These are phyloP conservation scores for Bubo blakistoni DNA, from an alignment of 2,113 vertebrate species.

Conservation along the genomic window DNA sequence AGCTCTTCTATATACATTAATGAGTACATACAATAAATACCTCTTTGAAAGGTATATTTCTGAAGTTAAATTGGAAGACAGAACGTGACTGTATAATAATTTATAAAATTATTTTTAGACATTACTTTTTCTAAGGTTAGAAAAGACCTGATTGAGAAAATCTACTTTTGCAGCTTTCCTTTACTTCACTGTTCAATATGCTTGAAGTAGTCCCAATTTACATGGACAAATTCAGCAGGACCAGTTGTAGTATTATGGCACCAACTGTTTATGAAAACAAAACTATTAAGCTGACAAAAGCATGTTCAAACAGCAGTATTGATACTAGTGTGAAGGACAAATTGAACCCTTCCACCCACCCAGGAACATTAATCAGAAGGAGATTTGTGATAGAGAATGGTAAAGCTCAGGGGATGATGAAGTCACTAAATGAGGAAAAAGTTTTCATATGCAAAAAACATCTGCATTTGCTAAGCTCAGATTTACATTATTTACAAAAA, in stretches of 20 bases:
- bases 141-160: background rate
- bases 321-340: conserved; percentile 27
- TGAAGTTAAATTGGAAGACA: conserved; percentile 40
- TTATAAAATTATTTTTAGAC: background rate
- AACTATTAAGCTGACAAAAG: conserved; percentile 54
- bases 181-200: background rate
- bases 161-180: background rate
- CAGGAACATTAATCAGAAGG: background rate
- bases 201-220: background rate
- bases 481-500: background rate
- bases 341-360: conserved; percentile 20
- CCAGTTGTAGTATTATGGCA: conserved; percentile 26
- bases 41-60: conserved; percentile 36
- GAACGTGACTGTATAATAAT: background rate
- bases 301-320: conserved; percentile 35
- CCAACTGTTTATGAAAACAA: conserved; percentile 49
- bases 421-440: background rate
- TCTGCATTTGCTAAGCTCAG: background rate
- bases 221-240: conserved; percentile 20
- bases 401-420: background rate
- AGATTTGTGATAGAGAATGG: background rate
- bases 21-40: conserved; percentile 22
- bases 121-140: background rate
- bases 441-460: background rate
- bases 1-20: conserved; percentile 15